These are phyloP conservation scores for Cotesia congregata DNA, from an alignment of 2,888 invertebrate genomes.

Conservation along the genomic window DNA sequence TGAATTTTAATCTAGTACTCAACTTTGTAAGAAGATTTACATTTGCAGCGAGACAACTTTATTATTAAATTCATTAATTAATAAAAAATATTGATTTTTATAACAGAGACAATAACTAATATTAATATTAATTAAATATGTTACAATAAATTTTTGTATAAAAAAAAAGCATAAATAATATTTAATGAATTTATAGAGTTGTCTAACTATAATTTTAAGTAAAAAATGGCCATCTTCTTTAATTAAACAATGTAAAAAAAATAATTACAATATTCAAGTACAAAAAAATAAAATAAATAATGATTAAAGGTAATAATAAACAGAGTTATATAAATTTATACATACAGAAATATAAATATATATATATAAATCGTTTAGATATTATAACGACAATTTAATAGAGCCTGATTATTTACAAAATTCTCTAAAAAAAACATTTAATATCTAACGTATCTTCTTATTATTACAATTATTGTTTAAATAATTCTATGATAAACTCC, in stretches of 20 bases:
- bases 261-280: background rate
- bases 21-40: background rate
- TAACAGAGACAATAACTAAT: background rate
- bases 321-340: slow-evolving; percentile 35
- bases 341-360: slow-evolving; percentile 34
- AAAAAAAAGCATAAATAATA: background rate
- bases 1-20: background rate
- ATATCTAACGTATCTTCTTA: slow-evolving; percentile 35
- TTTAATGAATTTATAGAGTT: background rate
- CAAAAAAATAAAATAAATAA: slow-evolving; percentile 12
- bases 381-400: slow-evolving; percentile 53
- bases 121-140: background rate
- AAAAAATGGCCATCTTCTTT: background rate
- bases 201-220: background rate
- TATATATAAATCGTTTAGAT: slow-evolving; percentile 41
- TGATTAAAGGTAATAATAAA: slow-evolving; percentile 17
- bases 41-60: background rate
- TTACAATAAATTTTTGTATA: background rate
- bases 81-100: background rate
- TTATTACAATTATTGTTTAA: slow-evolving; percentile 27
- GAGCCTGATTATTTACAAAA: slow-evolving; percentile 53
- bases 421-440: slow-evolving; percentile 47
- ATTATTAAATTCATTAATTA: background rate
- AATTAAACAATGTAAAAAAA: background rate
- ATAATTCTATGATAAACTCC: slow-evolving; percentile 31